Evolutionary conservation across 2,113 vertebrate species (phyloP).

Genomic region (Apistogramma diplotaenia): DNA sequence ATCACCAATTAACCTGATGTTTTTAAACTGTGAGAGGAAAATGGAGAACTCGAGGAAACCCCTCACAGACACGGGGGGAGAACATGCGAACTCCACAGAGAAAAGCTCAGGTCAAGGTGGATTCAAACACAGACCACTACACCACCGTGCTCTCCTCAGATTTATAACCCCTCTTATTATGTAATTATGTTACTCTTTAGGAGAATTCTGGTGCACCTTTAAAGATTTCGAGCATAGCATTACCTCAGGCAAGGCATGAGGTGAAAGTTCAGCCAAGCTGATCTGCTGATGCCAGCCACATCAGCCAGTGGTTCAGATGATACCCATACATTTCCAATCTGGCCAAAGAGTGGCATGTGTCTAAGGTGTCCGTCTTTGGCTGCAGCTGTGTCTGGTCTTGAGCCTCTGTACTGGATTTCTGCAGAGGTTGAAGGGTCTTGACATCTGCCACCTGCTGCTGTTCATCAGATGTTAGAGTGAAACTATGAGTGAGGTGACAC

Average conservation of each 20-base stretch:
- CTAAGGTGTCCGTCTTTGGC: neutral
- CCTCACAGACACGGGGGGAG: no score
- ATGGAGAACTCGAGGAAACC: no score
- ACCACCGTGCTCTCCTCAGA: no score
- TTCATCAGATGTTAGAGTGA: neutral
- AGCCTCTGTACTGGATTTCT: neutral
- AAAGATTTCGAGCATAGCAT: neutral
- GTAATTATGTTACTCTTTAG: neutral
- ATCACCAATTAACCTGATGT: no score
- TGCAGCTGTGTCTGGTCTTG: conserved; percentile 19
- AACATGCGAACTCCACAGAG: no score
- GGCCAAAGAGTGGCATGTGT: neutral
- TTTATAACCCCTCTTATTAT: neutral
- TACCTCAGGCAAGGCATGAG: neutral
- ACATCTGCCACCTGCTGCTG: conserved; percentile 13
- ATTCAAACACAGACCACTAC: no score
- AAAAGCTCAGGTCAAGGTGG: no score
- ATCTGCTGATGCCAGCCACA: neutral
- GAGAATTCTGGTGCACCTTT: neutral
- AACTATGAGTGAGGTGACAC: neutral
- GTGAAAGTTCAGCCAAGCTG: neutral
- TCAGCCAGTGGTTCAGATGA: neutral
- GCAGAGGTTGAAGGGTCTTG: neutral
- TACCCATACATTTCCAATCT: no score
- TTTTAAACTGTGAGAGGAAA: no score